Evolutionary conservation across 37 sponge, comb jelly and placozoan species (phyloP).

Genomic region (Aplysina aerophoba): DNA sequence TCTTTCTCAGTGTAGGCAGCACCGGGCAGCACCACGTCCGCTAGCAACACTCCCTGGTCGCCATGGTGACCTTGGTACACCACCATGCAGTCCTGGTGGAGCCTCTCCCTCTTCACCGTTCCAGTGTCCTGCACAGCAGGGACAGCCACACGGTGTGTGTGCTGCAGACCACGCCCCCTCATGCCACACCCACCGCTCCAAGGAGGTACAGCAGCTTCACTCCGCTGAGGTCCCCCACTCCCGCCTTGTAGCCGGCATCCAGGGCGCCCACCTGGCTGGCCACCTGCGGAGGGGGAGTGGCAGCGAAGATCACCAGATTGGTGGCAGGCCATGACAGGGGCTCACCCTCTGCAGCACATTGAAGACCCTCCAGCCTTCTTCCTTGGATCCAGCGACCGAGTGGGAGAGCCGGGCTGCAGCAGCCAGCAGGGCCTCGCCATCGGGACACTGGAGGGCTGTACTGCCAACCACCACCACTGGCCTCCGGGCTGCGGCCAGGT

Average conservation of each 20-base stretch:
- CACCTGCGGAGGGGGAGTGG: constrained; percentile 36
- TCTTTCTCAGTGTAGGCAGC: constrained; percentile 98
- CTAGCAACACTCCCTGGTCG: constrained; percentile 85
- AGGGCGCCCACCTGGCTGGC: constrained; percentile 97
- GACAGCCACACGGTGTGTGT: not conserved
- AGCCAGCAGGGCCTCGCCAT: constrained; percentile 58
- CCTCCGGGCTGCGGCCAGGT: constrained; percentile 60
- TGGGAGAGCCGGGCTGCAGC: constrained; percentile 47
- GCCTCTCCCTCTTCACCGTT: constrained; percentile 50
- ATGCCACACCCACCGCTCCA: constrained; percentile 72
- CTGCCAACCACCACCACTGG: constrained; percentile 88
- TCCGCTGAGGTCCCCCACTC: constrained; percentile 29
- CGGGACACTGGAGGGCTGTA: constrained; percentile 51
- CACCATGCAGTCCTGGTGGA: constrained; percentile 80
- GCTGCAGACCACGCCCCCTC: not conserved
- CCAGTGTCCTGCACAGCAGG: constrained; percentile 56
- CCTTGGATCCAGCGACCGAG: constrained; percentile 28
- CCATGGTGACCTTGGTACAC: constrained; percentile 99
- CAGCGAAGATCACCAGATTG: not conserved
- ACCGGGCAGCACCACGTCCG: constrained; percentile 93
- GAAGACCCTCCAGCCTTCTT: constrained; percentile 71
- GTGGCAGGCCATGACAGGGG: not conserved
- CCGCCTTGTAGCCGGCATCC: constrained; percentile 87
- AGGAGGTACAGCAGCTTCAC: constrained; percentile 84
- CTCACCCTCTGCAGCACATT: constrained; percentile 85